Conservation (phyloP, 2,888 invertebrate genomes). For the Rhagium mordax region DNA sequence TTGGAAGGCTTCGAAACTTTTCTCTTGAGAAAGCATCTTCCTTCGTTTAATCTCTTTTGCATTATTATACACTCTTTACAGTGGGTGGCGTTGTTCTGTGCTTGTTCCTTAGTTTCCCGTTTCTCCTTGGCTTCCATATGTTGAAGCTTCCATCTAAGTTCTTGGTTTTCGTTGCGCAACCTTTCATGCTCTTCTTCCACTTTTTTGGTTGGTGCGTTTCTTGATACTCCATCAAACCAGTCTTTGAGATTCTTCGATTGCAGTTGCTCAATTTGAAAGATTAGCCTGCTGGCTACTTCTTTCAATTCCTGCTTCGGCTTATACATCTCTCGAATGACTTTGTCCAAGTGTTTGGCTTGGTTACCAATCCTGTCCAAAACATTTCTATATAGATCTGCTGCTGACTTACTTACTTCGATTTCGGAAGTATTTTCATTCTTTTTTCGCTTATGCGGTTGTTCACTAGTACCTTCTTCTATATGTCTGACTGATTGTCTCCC, state of each 20-base stretch:
- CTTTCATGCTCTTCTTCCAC: neutral
- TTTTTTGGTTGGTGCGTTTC: neutral
- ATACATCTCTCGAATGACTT: conserved; percentile 10
- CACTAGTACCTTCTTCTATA: too few relatives aligned
- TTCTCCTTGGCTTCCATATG: conserved; percentile 4
- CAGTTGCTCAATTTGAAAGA: neutral
- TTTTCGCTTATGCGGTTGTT: too few relatives aligned
- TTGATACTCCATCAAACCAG: neutral
- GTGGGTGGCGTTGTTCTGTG: neutral
- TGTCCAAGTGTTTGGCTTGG: neutral
- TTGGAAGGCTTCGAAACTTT: conserved; percentile 32
- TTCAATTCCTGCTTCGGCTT: conserved; percentile 8
- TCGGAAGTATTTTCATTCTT: too few relatives aligned
- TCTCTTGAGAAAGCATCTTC: conserved; percentile 9
- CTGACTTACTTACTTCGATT: too few relatives aligned
- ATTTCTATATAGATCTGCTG: too few relatives aligned
- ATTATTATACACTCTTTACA: conserved; percentile 26
- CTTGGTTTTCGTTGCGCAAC: conserved; percentile 8
- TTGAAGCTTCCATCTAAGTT: conserved; percentile 5
- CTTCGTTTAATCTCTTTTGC: conserved; percentile 11
- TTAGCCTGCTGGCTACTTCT: neutral
- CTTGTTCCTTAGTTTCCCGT: neutral
- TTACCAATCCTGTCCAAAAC: too few relatives aligned
- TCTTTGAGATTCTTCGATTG: neutral
- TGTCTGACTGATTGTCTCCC: too few relatives aligned